These are phyloP conservation scores for Synaphobranchus kaupii DNA, from an alignment of 2,797 vertebrate species.

Conservation along the genomic window DNA sequence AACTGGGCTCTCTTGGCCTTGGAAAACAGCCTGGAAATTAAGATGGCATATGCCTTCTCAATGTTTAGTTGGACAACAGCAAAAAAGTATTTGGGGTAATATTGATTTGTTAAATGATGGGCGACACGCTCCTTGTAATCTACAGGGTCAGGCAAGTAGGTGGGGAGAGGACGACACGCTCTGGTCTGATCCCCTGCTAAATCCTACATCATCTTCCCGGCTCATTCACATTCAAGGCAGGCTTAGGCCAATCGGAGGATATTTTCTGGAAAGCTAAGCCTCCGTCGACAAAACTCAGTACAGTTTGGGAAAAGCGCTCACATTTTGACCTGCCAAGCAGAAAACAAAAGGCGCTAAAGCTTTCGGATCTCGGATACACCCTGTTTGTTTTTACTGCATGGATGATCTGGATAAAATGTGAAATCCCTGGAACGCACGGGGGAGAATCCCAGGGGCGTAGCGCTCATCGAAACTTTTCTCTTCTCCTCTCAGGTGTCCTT, in stretches of 20 bases:
- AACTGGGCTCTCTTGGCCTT: background rate
- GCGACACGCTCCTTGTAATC: conserved; percentile 2
- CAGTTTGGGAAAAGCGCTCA: background rate
- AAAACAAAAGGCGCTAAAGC: conserved; percentile 15
- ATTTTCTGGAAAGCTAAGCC: conserved; percentile 19
- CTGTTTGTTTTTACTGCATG: background rate
- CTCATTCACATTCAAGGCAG: conserved; percentile 27
- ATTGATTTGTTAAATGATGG: conserved; percentile 9
- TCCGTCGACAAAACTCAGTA: background rate
- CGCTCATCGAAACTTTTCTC: background rate
- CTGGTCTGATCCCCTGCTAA: background rate
- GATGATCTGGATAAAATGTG: conserved; percentile 21
- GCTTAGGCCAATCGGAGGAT: conserved; percentile 11
- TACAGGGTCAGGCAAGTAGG: background rate
- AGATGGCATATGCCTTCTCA: background rate
- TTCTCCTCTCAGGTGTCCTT: background rate
- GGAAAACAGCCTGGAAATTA: background rate
- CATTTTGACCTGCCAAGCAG: conserved; percentile 17
- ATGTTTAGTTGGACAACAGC: background rate
- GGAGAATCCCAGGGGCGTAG: background rate
- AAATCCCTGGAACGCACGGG: background rate
- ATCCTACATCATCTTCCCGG: conserved; percentile 21
- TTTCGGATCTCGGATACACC: background rate
- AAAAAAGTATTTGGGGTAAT: background rate
- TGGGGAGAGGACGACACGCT: background rate